These are phyloP conservation scores for Verasper variegatus DNA, from an alignment of 2,113 vertebrate genomes.

Conservation along the genomic window DNA sequence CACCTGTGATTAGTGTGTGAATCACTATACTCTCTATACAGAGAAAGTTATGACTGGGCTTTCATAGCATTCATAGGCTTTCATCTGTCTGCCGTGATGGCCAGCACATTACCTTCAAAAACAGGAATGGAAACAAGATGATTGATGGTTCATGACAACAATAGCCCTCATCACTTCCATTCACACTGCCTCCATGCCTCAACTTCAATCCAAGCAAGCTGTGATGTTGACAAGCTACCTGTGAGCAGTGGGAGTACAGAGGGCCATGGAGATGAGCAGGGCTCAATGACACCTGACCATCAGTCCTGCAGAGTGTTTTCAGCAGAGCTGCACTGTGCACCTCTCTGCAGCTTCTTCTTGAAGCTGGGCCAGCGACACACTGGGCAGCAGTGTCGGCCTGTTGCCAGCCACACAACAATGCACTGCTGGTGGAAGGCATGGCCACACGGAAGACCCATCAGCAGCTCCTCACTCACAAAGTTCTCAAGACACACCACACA, in stretches of 20 bases:
- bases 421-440: slow-evolving; percentile 98
- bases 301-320: slow-evolving; percentile 18
- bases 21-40: neutral
- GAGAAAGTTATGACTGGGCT: neutral
- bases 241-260: neutral
- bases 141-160: slow-evolving; percentile 5
- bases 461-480: slow-evolving; percentile 87
- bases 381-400: slow-evolving; percentile 93
- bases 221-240: neutral
- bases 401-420: slow-evolving; percentile 93
- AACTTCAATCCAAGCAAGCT: neutral
- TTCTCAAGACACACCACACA: slow-evolving; percentile 98
- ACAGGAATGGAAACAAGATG: slow-evolving; percentile 21
- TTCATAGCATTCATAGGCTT: neutral
- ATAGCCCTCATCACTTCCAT: neutral
- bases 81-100: neutral
- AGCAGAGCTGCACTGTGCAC: slow-evolving; percentile 1
- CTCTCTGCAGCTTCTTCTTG: slow-evolving; percentile 88
- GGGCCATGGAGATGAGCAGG: slow-evolving; percentile 10
- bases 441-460: slow-evolving; percentile 94
- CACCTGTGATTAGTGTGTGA: neutral
- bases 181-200: neutral
- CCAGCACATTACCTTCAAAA: neutral
- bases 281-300: neutral
- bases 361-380: slow-evolving; percentile 97